Percentiles rank a stretch among this genome's conserved stretches.
Conservation (phyloP, 2,113 vertebrate species). For the Jaculus jaculus region DNA sequence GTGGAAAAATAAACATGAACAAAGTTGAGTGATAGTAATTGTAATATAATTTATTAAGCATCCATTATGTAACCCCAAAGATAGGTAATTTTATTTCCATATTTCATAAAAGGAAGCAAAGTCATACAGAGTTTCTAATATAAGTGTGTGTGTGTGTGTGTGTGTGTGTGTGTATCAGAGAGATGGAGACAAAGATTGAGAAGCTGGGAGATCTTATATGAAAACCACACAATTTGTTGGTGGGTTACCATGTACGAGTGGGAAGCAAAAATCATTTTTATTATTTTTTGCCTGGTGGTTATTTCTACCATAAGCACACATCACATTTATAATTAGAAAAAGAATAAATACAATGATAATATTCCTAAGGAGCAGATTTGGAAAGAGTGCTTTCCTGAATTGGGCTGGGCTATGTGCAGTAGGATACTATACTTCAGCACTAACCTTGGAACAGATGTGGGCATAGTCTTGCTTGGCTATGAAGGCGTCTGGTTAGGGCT, state of each 20-base stretch:
- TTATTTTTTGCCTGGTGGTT: not conserved
- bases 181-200: not conserved
- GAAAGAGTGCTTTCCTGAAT: not conserved
- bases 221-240: not conserved
- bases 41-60: conserved; percentile 62
- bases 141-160: not conserved
- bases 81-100: conserved; percentile 39
- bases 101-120: conserved; percentile 34
- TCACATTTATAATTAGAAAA: conserved; percentile 23
- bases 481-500: not conserved
- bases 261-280: not conserved
- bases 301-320: not conserved
- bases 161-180: too few species aligned
- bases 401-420: not conserved
- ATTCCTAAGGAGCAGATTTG: not conserved
- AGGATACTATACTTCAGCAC: not conserved
- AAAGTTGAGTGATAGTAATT: conserved; percentile 38
- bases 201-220: not conserved
- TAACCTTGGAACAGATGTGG: not conserved
- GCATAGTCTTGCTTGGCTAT: not conserved
- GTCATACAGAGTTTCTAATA: not conserved
- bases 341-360: not conserved
- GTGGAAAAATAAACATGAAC: conserved; percentile 72
- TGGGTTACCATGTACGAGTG: not conserved
- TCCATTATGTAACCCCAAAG: conserved; percentile 42